These are phyloP conservation scores for Phorcus lineatus DNA, from an alignment of 2,888 invertebrate species.

Conservation along the genomic window DNA sequence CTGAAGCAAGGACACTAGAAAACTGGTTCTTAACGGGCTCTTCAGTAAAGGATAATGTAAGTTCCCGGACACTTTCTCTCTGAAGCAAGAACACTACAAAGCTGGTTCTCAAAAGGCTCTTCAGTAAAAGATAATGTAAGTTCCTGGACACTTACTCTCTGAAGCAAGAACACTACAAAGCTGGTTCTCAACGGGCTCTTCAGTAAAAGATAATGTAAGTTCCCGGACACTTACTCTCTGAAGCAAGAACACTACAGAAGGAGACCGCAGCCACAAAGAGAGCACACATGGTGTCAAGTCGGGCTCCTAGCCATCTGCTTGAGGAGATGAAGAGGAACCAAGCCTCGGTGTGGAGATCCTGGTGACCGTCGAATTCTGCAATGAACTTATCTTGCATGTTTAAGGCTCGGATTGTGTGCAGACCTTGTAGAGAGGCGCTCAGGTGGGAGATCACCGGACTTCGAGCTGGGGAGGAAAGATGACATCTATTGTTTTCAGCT, in stretches of 20 bases:
- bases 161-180: no score
- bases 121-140: no score
- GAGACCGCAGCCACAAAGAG: slow-evolving; percentile 90
- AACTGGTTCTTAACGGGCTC: no score
- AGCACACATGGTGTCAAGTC: slow-evolving; percentile 91
- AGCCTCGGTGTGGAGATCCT: slow-evolving; percentile 88
- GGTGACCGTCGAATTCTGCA: slow-evolving; percentile 76
- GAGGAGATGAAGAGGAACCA: slow-evolving; percentile 93
- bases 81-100: no score
- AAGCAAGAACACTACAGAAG: slow-evolving; percentile 86
- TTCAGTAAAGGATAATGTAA: no score
- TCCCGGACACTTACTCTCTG: slow-evolving; percentile 73
- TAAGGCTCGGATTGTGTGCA: slow-evolving; percentile 93
- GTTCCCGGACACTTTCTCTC: no score
- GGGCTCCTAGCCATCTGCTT: slow-evolving; percentile 94
- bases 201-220: not conserved
- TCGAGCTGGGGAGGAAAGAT: slow-evolving; percentile 80
- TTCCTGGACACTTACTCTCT: no score
- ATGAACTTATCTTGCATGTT: slow-evolving; percentile 86
- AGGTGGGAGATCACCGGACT: slow-evolving; percentile 97
- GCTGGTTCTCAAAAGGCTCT: no score
- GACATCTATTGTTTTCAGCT: no score
- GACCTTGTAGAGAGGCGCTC: slow-evolving; percentile 90
- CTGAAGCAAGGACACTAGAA: no score
- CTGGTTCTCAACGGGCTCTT: no score